Base-by-base conservation (phyloP, 2,797 vertebrate species). In the Centroberyx gerrardi region DNA sequence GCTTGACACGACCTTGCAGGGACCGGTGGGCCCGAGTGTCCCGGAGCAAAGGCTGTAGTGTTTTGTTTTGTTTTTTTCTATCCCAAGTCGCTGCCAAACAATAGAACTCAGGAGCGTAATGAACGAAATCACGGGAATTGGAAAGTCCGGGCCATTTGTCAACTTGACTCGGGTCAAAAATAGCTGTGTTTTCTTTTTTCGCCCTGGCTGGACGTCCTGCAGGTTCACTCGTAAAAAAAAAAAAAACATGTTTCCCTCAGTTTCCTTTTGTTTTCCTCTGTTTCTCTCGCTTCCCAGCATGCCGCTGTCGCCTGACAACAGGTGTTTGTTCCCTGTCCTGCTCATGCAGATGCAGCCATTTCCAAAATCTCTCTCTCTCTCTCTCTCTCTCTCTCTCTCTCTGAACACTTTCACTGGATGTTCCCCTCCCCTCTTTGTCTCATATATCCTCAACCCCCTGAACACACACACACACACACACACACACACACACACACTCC, bases 111-210 rank as follows among this genome's bases (percentile, higher is more conserved):
- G 61, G 48, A 70, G 81, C 18, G 6, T 18, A 17, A 74, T 75
- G 74, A 71, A 76, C 52, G 58, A 84, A 74, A 78, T 80, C 58
- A 48, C 3, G 2, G 70, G 73, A 82, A 72, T 74, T 73, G 80
- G 80, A 85, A 90, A 89, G 82, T 78, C 70, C 40, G 60, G 59
- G 59, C 27, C 74, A 62, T 87, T 92, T 69, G 67, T 84, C 78
- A 85, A 65, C 69, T 33, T 67, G 69, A 73, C 82, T 65, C 5
- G 0, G 62, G 65, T 82, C 72, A 65, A 51, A 83, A 88, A 91
- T 86, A 88, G 67, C 78, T 51, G 28, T 18, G 0, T 82, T 78
- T 82, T 86, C 86, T 81, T 42, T 81, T 42, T 80, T 74, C 42
- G 44, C 40, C 44, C 68, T 13, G 29, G 36, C 63, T 83, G 72